Percentiles rank a stretch among this genome's conserved stretches.
Evolutionary conservation across 2,113 vertebrate species (phyloP).

Genomic region (Oenanthe melanoleuca): DNA sequence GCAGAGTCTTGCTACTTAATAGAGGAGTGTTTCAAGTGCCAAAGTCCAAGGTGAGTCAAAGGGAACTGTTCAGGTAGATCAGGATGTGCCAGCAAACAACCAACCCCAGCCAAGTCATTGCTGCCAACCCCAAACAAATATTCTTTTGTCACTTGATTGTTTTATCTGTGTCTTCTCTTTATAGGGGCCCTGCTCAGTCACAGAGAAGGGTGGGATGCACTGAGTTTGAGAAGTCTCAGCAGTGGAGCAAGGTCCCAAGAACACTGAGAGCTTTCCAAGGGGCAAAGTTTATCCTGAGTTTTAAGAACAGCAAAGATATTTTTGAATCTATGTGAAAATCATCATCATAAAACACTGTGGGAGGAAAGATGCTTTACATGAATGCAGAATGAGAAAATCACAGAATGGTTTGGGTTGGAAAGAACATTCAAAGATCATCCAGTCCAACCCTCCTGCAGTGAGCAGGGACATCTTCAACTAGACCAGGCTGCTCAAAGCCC

Average conservation of each 20-base stretch:
- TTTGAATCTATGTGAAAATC: neutral
- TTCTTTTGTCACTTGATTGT: neutral
- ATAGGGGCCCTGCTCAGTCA: neutral
- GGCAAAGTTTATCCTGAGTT: neutral
- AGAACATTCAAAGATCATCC: neutral
- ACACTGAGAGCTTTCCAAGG: neutral
- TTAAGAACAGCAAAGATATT: neutral
- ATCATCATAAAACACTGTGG: rapidly evolving
- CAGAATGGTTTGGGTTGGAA: neutral
- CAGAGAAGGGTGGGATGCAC: neutral
- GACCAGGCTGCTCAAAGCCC: neutral
- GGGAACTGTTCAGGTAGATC: neutral
- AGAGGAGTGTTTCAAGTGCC: neutral
- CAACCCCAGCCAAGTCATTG: neutral
- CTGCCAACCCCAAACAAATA: neutral
- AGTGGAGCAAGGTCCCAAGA: neutral
- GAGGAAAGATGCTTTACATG: neutral
- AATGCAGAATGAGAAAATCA: neutral
- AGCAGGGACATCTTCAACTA: neutral
- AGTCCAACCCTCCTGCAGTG: neutral
- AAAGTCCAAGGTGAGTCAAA: conserved; percentile 42
- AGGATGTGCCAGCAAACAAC: neutral
- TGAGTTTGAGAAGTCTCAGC: neutral
- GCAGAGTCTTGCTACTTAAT: neutral
- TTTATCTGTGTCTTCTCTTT: neutral